These are phyloP conservation scores for Orthosia gothica DNA, from an alignment of 2,888 invertebrate genomes.

Conservation along the genomic window DNA sequence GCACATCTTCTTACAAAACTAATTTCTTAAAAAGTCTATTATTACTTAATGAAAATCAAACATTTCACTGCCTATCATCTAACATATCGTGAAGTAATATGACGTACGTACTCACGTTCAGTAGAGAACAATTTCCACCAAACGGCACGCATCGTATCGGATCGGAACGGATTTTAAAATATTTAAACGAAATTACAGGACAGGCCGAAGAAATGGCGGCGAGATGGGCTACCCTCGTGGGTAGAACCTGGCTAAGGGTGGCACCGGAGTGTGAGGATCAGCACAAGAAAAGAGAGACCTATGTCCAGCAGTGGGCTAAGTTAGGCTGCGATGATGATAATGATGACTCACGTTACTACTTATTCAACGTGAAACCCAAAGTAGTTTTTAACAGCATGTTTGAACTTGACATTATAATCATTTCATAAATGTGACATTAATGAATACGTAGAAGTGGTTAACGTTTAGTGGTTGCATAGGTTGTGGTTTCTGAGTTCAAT, in stretches of 20 bases:
- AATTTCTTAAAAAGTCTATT: constrained; percentile 33
- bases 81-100: constrained; percentile 42
- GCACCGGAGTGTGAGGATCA: too few relatives aligned
- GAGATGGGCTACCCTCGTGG: too few relatives aligned
- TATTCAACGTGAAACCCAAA: constrained; percentile 40
- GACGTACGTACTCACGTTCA: background rate
- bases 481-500: constrained; percentile 32
- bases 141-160: too few relatives aligned
- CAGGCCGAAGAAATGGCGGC: too few relatives aligned
- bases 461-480: constrained; percentile 12
- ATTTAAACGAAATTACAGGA: too few relatives aligned
- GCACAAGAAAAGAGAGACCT: too few relatives aligned
- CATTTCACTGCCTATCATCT: constrained; percentile 20
- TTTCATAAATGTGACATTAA: constrained; percentile 44
- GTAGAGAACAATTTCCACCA: too few relatives aligned
- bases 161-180: too few relatives aligned
- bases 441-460: constrained; percentile 34
- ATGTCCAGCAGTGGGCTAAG: too few relatives aligned
- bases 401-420: constrained; percentile 65
- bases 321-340: too few relatives aligned
- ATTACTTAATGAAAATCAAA: constrained; percentile 43
- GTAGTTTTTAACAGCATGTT: constrained; percentile 53
- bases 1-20: constrained; percentile 20
- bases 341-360: background rate
- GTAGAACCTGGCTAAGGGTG: too few relatives aligned